Conservation (phyloP, 2,888 invertebrate genomes). For the Meiosimyza decipiens region DNA sequence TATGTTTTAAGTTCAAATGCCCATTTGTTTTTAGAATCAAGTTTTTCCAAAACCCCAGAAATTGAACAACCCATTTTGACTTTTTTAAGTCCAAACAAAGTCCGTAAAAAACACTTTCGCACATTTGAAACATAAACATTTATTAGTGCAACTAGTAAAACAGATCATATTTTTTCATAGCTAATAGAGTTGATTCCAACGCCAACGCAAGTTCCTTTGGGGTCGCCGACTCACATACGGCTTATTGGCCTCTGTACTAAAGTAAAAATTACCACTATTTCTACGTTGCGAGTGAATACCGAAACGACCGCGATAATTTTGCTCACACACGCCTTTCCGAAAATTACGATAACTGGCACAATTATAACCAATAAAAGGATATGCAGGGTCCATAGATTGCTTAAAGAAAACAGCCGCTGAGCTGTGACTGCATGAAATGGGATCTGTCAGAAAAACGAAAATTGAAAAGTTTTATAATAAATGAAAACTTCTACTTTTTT, state of each 20-base stretch:
- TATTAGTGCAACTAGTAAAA: not conserved
- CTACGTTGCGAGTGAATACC: constrained; percentile 60
- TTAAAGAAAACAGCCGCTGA: constrained; percentile 63
- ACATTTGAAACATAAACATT: constrained; percentile 1
- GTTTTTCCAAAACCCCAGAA: no score
- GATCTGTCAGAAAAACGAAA: constrained; percentile 52
- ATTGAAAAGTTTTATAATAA: not conserved
- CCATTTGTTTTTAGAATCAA: no score
- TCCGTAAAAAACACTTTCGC: not conserved
- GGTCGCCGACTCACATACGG: constrained; percentile 49
- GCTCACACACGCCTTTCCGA: constrained; percentile 51
- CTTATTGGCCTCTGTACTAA: constrained; percentile 52
- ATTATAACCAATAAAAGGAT: constrained; percentile 59
- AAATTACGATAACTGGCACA: constrained; percentile 58
- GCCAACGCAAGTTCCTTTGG: not conserved
- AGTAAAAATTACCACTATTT: constrained; percentile 57
- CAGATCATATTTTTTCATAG: not conserved
- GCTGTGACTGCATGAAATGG: constrained; percentile 62
- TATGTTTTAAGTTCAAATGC: no score
- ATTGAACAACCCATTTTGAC: not conserved
- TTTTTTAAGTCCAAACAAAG: no score
- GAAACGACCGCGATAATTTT: constrained; percentile 57
- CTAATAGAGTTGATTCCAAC: constrained; percentile 2
- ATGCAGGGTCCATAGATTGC: constrained; percentile 61
- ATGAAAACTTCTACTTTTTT: not conserved